Base-by-base conservation (phyloP, 2,113 vertebrate genomes). In the Epinephelus fuscoguttatus region DNA sequence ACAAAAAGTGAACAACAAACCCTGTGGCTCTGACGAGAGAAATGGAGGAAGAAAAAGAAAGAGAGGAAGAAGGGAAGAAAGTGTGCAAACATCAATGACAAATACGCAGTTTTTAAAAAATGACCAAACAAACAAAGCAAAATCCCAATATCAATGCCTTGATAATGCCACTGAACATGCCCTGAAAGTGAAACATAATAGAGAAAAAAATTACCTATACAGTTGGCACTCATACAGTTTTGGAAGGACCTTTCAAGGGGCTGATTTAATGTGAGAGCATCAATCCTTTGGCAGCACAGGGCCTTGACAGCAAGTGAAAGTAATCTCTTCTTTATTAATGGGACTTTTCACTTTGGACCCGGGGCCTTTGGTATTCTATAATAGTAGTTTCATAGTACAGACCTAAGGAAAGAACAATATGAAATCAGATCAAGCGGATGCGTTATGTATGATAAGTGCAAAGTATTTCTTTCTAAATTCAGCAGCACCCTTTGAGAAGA, bases 291-390 rank as follows among this genome's bases (percentile, higher is more conserved):
- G 86, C 85, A 77, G 89, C 85, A 73, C 86, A 56, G 80, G 75
- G 90, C 88, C 86, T 78, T 92, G 93, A 94, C 93, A 93, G 90
- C 89, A 84, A 87, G 68, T 83, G 88, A 92, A 92, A 91, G 84
- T 94, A 94, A 94, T 93, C 92, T 94, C 89, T 90, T 89, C 89
- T 93, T 94, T 93, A 93, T 94, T 94, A 94, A 94, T 94, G 91
- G 87, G 88, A 92, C 91, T 93, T 93, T 92, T 94, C 86, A 91
- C 90, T 93, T 91, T 90, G 90, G 86, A 92, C 92, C 78, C 49
- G 63, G 67, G 88, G 90, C 90, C 91, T 80, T 88, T 94, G 90
- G 85, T 94, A 90, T 92, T 92, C 89, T 67, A 85, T 90, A 94
- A 92, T 91, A 86, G 92, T 88, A 85, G 87, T 86, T 86, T 87